phyloP scores from a whole-genome alignment of 2,797 vertebrate species.

The Huso huso region DNA sequence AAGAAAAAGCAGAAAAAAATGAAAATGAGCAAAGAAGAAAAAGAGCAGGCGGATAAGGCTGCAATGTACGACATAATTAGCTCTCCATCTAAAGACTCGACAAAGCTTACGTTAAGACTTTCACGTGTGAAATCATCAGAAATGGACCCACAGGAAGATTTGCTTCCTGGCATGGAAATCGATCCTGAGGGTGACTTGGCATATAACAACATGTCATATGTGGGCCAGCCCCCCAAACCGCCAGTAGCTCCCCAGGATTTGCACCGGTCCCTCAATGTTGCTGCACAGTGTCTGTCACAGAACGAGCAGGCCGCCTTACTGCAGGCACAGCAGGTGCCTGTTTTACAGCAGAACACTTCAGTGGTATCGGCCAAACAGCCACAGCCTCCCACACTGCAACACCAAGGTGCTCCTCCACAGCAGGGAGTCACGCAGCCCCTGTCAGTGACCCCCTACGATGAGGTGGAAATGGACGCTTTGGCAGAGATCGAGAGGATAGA shows the following conservation, averaged over 20 bases:
- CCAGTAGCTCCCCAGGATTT: conserved; percentile 70
- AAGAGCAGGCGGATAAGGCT: conserved; percentile 80
- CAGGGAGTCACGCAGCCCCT: conserved; percentile 39
- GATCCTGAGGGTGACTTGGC: conserved; percentile 74
- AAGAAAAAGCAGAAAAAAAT: conserved; percentile 92
- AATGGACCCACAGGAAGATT: conserved; percentile 70
- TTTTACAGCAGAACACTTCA: conserved; percentile 73
- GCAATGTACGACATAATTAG: conserved; percentile 93
- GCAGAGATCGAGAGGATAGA: conserved; percentile 96
- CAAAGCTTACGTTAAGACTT: conserved; percentile 92
- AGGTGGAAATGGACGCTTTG: conserved; percentile 87
- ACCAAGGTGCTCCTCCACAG: conserved; percentile 58
- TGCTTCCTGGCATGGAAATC: conserved; percentile 64
- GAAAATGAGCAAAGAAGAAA: conserved; percentile 77
- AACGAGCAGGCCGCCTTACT: conserved; percentile 78
- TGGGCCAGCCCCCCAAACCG: conserved; percentile 72
- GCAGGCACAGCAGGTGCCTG: conserved; percentile 76
- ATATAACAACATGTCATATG: conserved; percentile 72
- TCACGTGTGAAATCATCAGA: conserved; percentile 82
- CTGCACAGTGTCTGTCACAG: conserved; percentile 71
- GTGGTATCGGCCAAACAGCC: conserved; percentile 67
- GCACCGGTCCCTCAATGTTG: conserved; percentile 48
- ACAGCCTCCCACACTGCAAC: conserved; percentile 65
- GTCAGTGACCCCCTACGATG: conserved; percentile 68
- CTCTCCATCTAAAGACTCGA: conserved; percentile 90